phyloP scores from a whole-genome alignment of 2,797 vertebrate genomes.

The Botia kubotai region DNA sequence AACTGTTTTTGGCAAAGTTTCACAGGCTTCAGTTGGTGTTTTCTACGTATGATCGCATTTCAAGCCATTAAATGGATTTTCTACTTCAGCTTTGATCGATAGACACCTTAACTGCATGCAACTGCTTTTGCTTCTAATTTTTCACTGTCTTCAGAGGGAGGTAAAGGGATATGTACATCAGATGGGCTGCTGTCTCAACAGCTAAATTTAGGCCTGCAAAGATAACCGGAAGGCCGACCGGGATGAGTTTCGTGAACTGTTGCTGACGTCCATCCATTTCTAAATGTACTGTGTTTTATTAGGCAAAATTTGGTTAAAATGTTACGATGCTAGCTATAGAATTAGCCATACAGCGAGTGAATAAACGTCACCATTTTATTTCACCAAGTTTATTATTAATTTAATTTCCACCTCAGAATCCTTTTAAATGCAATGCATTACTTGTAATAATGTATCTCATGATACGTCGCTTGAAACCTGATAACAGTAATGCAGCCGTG shows the following conservation, averaged over 20 bases:
- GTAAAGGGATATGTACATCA: conserved; percentile 10
- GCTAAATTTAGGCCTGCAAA: background rate
- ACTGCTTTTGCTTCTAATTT: conserved; percentile 26
- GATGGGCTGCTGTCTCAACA: background rate
- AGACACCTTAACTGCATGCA: conserved; percentile 14
- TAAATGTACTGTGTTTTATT: too few relatives aligned
- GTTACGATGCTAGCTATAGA: too few relatives aligned
- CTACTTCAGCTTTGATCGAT: conserved; percentile 43
- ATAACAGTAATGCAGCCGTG: too few relatives aligned
- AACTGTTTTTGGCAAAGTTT: conserved; percentile 34
- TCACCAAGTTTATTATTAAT: too few relatives aligned
- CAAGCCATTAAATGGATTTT: conserved; percentile 42
- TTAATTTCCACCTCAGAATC: too few relatives aligned
- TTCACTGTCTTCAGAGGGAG: conserved; percentile 14
- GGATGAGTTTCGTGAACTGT: background rate
- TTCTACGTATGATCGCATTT: conserved; percentile 33
- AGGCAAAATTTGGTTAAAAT: too few relatives aligned
- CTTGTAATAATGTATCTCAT: too few relatives aligned
- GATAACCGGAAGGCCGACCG: background rate
- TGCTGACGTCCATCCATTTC: background rate
- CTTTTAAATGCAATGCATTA: too few relatives aligned
- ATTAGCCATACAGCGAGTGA: too few relatives aligned
- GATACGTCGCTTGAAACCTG: too few relatives aligned
- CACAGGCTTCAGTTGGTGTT: background rate
- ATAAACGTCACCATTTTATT: too few relatives aligned